Evolutionary conservation across 2,113 vertebrate genomes (phyloP), one percentile per base, ranked within the genome.

Genomic region (Psettodes erumei): DNA sequence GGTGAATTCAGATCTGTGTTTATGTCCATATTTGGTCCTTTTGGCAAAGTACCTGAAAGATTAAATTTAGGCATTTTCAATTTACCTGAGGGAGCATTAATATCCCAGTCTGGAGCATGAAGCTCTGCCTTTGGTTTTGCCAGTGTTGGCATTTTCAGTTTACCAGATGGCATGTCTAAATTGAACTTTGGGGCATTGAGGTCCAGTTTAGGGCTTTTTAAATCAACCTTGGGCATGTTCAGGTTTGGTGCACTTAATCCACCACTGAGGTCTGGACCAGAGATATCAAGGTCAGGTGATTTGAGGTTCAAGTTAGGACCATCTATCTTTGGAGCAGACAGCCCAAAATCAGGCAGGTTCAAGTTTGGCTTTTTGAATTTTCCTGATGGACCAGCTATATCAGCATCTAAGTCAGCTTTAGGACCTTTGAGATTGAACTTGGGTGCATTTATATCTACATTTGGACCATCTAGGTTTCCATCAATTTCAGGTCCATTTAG

Each of bases 311-410:
- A 4, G 25, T 87, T 50, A 1, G 81, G 79, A 2, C 62, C 45
- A 16, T 62, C 45, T 16, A 86, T 11, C 21, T 78, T 74, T 32
- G 75, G 76, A 53, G 66, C 82, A 65, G 82, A 75, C 6, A 85
- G 8, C 0, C 74, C 67, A 8, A 86, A 27, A 28, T 82, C 21
- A 42, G 86, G 86, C 38, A 89, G 0, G 2, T 76, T 84, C 0
- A 92, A 53, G 12, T 77, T 74, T 23, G 91, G 90, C 63, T 69
- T 89, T 30, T 90, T 88, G 6, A 90, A 11, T 73, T 82, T 86
- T 13, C 76, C 77, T 1, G 86, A 89, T 10, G 84, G 84, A 23
- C 55, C 70, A 42, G 28, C 1, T 6, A 87, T 4, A 59, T 87
- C 53, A 8, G 86, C 0, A 62, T 71, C 79, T 68, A 76, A 28